These are phyloP conservation scores for Pyrgus malvae DNA, from an alignment of 2,888 invertebrate genomes.

Conservation along the genomic window DNA sequence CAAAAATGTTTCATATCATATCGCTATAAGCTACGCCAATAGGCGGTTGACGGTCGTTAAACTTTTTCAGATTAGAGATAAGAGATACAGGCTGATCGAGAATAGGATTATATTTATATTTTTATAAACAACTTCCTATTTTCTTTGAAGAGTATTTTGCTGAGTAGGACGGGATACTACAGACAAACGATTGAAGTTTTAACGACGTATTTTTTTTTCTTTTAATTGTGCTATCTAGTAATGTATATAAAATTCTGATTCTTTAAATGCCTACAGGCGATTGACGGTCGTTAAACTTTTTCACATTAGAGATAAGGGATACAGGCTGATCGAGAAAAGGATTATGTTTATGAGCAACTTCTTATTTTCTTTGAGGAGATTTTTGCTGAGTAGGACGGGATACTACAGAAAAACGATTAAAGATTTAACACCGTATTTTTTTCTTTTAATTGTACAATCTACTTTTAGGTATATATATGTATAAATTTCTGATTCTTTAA, in stretches of 20 bases:
- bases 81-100: slow-evolving; percentile 6
- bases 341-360: slow-evolving; percentile 12
- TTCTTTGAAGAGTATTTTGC: background rate
- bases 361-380: background rate
- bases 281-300: slow-evolving; percentile 12
- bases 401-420: background rate
- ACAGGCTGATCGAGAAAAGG: background rate
- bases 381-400: background rate
- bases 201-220: too few relatives aligned
- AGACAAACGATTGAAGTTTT: background rate
- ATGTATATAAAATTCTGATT: too few relatives aligned
- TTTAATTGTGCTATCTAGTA: too few relatives aligned
- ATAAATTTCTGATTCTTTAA: too few relatives aligned
- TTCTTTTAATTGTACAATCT: too few relatives aligned
- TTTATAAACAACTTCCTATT: slow-evolving; percentile 8
- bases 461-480: too few relatives aligned
- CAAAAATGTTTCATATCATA: too few relatives aligned
- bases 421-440: too few relatives aligned
- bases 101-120: slow-evolving; percentile 3
- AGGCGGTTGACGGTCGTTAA: slow-evolving; percentile 6
- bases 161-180: background rate
- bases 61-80: slow-evolving; percentile 17
- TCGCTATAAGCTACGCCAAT: too few relatives aligned
- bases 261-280: too few relatives aligned
- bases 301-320: slow-evolving; percentile 15